Base-by-base conservation (phyloP, 2,888 invertebrate genomes). In the Cerceris rybyensis region DNA sequence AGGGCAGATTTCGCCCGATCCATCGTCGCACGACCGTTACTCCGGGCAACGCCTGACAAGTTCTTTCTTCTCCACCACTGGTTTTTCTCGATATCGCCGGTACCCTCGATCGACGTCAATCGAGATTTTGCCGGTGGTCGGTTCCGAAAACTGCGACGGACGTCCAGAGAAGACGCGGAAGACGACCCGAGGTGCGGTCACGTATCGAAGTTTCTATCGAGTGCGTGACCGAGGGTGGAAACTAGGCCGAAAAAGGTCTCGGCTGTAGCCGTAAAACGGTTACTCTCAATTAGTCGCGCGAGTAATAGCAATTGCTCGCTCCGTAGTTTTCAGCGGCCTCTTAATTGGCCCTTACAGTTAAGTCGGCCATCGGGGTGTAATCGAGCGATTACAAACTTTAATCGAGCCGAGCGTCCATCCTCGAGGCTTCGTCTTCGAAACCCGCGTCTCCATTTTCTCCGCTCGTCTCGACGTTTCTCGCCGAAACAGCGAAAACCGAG, bases 241-340 rank as follows among this genome's bases (percentile, higher is more conserved):
- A 46, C 9, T 8, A 46, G 46, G 46, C 46, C 46, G 46, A 67
- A 68, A 55, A 67, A 43, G 67, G 72, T 63, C 17, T 50, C 69
- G 17, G 42, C 13, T 46, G 28, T 14, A 46, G 28, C 43, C 58
- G 39, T 14, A 6, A 1, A 16, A n/a, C 50, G 59, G 46, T 8
- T 11, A 14, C 43, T 41, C 58, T 17, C 46, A 7, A 16, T 66
- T 61, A 46, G 66, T 71, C 61, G 67, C 66, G 55, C 75, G 41
- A 11, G 43, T 43, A 17, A 61, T 55, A 66, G 14, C 28, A 28
- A 28, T 28, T 28, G 28, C 28, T 28, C 61, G 60, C 57, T 66
- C 43, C 13, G 16, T 46, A 57, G 17, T 39, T 43, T 43, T 65
- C 14, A 58, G 28, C 52, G 17, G 1, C 7, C 28, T 28, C 39